phyloP scores from a whole-genome alignment of 1,140 invertebrate species.

The Potamilus streckersoni region DNA sequence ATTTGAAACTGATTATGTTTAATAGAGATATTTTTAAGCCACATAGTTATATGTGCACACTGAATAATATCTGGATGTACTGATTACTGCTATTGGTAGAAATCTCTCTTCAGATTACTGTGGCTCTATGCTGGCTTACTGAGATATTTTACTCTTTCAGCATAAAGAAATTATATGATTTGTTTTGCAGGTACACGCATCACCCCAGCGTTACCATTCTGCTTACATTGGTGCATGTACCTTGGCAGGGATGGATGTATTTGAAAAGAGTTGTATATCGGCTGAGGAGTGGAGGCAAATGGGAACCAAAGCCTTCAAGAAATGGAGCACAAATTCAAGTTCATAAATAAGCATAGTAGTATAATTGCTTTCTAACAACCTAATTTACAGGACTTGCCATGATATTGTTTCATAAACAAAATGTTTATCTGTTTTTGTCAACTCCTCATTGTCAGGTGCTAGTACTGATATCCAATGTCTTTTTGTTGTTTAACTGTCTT shows the following conservation, averaged over 20 bases:
- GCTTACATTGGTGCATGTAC: slow-evolving; percentile 74
- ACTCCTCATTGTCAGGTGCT: no score
- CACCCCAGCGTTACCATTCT: slow-evolving; percentile 74
- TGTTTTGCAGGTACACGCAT: slow-evolving; percentile 71
- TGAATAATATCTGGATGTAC: not conserved
- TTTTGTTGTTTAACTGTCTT: no score
- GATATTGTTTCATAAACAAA: no score
- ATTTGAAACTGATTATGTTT: no score
- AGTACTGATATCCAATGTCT: no score
- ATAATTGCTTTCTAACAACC: no score
- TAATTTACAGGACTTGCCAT: no score
- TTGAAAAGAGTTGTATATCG: slow-evolving; percentile 70
- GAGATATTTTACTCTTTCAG: not conserved
- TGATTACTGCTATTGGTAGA: not conserved
- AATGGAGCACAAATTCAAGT: slow-evolving; percentile 45
- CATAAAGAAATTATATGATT: not conserved
- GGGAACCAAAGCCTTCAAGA: slow-evolving; percentile 51
- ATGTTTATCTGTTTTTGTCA: no score
- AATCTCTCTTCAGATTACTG: not conserved
- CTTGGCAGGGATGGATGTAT: slow-evolving; percentile 70
- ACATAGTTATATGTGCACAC: not conserved
- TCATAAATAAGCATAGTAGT: no score
- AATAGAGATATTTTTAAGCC: not conserved
- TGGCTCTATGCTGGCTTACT: not conserved
- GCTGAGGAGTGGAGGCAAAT: slow-evolving; percentile 62